These are phyloP conservation scores for Odocoileus hemionus DNA, from an alignment of 2,113 vertebrate species.

Conservation along the genomic window DNA sequence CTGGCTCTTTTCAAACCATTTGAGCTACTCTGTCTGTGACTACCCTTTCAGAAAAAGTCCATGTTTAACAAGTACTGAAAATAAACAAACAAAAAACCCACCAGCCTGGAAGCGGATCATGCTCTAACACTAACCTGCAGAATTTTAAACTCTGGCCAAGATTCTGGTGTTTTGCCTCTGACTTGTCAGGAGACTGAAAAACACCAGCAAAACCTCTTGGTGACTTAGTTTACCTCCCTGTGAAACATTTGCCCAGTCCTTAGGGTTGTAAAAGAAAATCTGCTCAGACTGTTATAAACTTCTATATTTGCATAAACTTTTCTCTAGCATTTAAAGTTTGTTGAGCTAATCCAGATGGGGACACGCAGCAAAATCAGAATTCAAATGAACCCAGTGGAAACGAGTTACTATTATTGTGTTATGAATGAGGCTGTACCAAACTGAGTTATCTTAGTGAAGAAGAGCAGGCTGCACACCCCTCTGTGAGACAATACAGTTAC, in stretches of 20 bases:
- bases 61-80: not conserved
- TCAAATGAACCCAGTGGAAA: slow-evolving; percentile 64
- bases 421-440: not conserved
- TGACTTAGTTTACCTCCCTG: slow-evolving; percentile 57
- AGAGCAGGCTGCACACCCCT: not conserved
- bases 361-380: slow-evolving; percentile 34
- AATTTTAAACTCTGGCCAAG: not conserved
- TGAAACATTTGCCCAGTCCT: not conserved
- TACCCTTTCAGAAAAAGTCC: not conserved
- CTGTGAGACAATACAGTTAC: not conserved
- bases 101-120: not conserved
- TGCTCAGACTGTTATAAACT: not conserved
- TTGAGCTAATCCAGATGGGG: slow-evolving; percentile 40
- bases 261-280: slow-evolving; percentile 20
- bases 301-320: slow-evolving; percentile 26
- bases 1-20: not conserved
- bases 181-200: not conserved
- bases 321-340: slow-evolving; percentile 42
- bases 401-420: not conserved
- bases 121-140: not conserved
- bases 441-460: not conserved
- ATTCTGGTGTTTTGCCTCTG: not conserved
- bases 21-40: not conserved
- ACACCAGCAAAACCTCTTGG: not conserved
- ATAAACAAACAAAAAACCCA: not conserved